These are phyloP conservation scores for Drosophila biarmipes DNA, from an alignment of 1,140 invertebrate species.

Conservation along the genomic window DNA sequence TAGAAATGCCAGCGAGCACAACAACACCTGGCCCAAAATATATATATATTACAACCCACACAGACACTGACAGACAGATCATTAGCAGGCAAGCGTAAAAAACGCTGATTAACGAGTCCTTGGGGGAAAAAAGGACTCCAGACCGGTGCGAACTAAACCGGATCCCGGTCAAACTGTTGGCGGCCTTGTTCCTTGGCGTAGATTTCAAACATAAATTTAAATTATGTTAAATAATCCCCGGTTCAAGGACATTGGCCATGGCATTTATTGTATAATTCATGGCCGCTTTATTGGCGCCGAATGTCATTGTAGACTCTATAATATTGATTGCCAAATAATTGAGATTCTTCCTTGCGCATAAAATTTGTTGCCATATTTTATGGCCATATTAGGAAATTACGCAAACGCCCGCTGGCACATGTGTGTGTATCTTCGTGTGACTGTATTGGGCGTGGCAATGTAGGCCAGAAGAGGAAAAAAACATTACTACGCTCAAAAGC, in stretches of 20 bases:
- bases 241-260: constrained; percentile 67
- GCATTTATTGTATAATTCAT: constrained; percentile 80
- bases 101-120: constrained; percentile 81
- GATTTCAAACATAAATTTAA: constrained; percentile 79
- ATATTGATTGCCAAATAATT: constrained; percentile 82
- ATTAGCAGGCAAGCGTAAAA: constrained; percentile 79
- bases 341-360: constrained; percentile 68
- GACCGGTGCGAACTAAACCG: constrained; percentile 16
- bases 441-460: constrained; percentile 17
- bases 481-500: constrained; percentile 63
- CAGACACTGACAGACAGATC: constrained; percentile 63
- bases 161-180: constrained; percentile 40
- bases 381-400: constrained; percentile 46
- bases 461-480: constrained; percentile 23
- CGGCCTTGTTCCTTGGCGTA: constrained; percentile 34
- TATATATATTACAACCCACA: constrained; percentile 4
- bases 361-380: constrained; percentile 68
- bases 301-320: constrained; percentile 44
- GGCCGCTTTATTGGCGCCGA: constrained; percentile 61
- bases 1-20: constrained; percentile 4
- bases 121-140: constrained; percentile 44
- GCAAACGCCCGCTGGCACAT: constrained; percentile 24
- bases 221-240: constrained; percentile 73
- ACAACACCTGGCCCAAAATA: constrained; percentile 41
- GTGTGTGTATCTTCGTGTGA: background rate